phyloP scores from a whole-genome alignment of 2,797 vertebrate genomes.

The Bucorvus abyssinicus region DNA sequence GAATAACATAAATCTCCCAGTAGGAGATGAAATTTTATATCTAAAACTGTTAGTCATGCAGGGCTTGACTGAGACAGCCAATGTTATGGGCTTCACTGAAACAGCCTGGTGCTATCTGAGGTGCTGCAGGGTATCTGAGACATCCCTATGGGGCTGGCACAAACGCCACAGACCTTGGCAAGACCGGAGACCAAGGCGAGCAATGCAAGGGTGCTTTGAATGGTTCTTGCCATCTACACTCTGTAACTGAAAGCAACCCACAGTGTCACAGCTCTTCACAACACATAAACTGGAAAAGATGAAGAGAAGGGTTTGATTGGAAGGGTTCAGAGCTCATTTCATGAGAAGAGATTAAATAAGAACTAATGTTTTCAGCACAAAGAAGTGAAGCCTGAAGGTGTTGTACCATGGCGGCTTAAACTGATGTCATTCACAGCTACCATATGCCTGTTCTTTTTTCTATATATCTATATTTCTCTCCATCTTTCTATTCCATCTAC shows the following conservation, averaged over 20 bases:
- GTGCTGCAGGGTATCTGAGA: not conserved
- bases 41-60: not conserved
- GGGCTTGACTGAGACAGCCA: not conserved
- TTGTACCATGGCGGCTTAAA: not conserved
- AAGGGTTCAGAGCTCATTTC: not conserved
- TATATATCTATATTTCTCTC: not conserved
- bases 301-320: not conserved
- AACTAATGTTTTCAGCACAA: not conserved
- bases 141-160: not conserved
- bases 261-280: not conserved
- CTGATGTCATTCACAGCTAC: not conserved
- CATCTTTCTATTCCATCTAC: not conserved
- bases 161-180: not conserved
- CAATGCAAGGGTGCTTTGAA: not conserved
- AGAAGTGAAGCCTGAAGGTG: not conserved
- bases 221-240: not conserved
- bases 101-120: not conserved
- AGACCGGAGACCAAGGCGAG: not conserved
- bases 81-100: not conserved
- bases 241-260: not conserved
- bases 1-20: not conserved
- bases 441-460: not conserved
- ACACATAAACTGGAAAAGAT: not conserved
- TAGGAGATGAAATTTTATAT: not conserved
- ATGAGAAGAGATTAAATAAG: not conserved